A percentile compares a stretch with the other conserved stretches of the same genome.
Evolutionary conservation across 2,888 invertebrate species (phyloP).

Genomic region (Zygothrica quintamaculata): DNA sequence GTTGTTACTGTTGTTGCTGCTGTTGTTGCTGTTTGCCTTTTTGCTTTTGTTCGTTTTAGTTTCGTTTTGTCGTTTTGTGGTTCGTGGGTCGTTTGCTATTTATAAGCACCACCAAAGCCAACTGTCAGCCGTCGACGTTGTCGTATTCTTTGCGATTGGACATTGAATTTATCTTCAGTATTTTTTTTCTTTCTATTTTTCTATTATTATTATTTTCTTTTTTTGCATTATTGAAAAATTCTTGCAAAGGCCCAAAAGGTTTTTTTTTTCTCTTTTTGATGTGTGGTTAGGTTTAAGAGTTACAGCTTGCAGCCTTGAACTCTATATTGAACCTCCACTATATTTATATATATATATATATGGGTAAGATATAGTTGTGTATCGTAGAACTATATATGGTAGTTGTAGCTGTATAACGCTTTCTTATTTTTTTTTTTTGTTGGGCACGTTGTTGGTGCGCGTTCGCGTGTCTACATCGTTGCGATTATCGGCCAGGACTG

Average conservation of each 20-base stretch:
- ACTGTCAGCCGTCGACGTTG: constrained; percentile 32
- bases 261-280: constrained; percentile 34
- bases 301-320: too few relatives aligned
- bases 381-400: too few relatives aligned
- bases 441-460: constrained; percentile 42
- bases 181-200: constrained; percentile 36
- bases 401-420: not conserved
- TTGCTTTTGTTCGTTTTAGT: constrained; percentile 64
- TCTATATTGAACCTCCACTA: too few relatives aligned
- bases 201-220: too few relatives aligned
- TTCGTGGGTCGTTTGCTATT: constrained; percentile 70
- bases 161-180: constrained; percentile 73
- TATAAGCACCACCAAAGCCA: constrained; percentile 74
- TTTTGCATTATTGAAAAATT: constrained; percentile 52
- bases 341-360: too few relatives aligned
- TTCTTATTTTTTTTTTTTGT: constrained; percentile 12
- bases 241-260: constrained; percentile 25
- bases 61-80: constrained; percentile 64
- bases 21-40: constrained; percentile 35
- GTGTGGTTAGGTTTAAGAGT: too few relatives aligned
- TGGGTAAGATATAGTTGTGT: too few relatives aligned
- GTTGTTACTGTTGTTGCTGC: constrained; percentile 17
- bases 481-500: constrained; percentile 84
- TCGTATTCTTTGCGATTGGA: constrained; percentile 68
- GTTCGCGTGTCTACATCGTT: constrained; percentile 81